These are phyloP conservation scores for Silurus lanzhouensis DNA, from an alignment of 2,797 vertebrate species.

Conservation along the genomic window DNA sequence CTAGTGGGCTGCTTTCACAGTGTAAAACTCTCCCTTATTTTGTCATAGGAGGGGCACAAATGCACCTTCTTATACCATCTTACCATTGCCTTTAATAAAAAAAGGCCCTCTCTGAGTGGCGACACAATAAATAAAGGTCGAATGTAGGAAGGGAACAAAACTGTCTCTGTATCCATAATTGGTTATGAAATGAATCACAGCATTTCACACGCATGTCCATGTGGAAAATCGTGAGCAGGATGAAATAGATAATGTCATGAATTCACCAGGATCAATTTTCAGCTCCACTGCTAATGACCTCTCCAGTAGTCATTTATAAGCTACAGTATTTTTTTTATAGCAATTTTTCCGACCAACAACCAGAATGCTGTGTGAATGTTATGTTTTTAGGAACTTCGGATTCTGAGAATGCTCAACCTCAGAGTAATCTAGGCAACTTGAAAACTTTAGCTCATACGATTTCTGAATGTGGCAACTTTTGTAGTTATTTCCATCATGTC, in stretches of 20 bases:
- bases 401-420: not conserved
- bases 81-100: not conserved
- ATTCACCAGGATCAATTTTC: constrained; percentile 20
- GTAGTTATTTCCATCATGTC: not conserved
- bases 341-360: not conserved
- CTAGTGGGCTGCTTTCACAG: not conserved
- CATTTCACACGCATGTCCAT: constrained; percentile 10
- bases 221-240: constrained; percentile 4
- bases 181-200: not conserved
- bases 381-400: not conserved
- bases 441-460: not conserved
- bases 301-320: not conserved
- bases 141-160: constrained; percentile 7
- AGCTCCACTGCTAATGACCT: not conserved
- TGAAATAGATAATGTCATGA: constrained; percentile 24
- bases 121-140: not conserved
- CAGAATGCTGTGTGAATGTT: not conserved
- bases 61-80: not conserved
- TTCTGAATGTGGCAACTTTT: not conserved
- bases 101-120: constrained; percentile 12
- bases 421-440: not conserved
- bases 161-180: not conserved
- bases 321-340: not conserved
- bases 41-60: not conserved
- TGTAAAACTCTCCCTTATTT: not conserved